phyloP scores from a whole-genome alignment of 2,888 invertebrate genomes.

The Malthinus seriepunctatus region DNA sequence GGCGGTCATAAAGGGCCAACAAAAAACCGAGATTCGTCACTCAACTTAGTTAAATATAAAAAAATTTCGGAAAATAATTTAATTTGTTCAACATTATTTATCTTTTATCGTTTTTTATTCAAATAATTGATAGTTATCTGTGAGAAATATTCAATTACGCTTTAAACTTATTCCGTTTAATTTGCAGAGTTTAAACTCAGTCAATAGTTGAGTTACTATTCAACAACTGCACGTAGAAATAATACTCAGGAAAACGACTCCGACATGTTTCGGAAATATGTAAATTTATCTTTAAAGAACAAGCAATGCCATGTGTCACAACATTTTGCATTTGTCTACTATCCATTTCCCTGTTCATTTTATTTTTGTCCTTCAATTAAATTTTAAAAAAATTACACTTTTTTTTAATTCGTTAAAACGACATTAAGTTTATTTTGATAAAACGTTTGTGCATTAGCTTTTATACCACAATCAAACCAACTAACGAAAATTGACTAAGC shows the following conservation, averaged over 20 bases:
- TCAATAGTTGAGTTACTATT: neutral
- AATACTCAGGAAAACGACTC: slow-evolving; percentile 1
- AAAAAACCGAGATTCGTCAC: too few relatives aligned
- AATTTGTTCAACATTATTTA: too few relatives aligned
- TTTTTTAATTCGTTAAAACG: neutral
- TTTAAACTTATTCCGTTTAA: too few relatives aligned
- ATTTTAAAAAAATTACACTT: neutral
- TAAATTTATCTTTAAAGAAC: slow-evolving; percentile 2
- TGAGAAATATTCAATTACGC: too few relatives aligned
- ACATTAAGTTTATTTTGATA: neutral
- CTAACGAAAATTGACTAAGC: neutral
- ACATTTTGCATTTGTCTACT: neutral
- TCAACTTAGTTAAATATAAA: too few relatives aligned
- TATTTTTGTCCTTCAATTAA: too few relatives aligned
- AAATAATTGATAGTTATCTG: too few relatives aligned
- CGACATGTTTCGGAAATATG: slow-evolving; percentile 5
- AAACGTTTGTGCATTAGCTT: neutral
- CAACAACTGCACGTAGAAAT: neutral
- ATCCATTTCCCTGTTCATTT: too few relatives aligned
- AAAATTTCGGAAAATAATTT: too few relatives aligned
- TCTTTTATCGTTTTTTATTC: too few relatives aligned
- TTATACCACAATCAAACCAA: slow-evolving; percentile 1
- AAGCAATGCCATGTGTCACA: neutral
- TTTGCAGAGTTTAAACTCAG: neutral
- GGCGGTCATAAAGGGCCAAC: too few relatives aligned